phyloP scores from a whole-genome alignment of 2,888 invertebrate species.

The Tenthredo mesomela region DNA sequence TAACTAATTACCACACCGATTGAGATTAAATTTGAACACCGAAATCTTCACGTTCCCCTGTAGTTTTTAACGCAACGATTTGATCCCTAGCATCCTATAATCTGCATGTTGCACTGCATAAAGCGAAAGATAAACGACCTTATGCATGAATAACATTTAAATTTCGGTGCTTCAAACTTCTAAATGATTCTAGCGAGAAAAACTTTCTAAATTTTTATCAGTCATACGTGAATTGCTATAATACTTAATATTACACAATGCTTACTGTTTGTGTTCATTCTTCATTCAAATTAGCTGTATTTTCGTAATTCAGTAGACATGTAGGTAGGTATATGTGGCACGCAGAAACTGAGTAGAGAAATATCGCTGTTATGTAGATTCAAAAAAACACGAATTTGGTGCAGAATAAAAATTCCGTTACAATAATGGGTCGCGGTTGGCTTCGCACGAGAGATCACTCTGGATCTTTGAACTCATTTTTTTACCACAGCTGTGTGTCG shows the following conservation, averaged over 20 bases:
- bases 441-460: not conserved
- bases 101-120: not conserved
- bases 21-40: not conserved
- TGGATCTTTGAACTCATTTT: slow-evolving; percentile 1
- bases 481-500: not conserved
- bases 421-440: not conserved
- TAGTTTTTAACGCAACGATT: not conserved
- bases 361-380: not conserved
- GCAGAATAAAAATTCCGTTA: not conserved
- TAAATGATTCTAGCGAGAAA: not conserved
- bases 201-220: not conserved
- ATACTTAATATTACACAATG: not conserved
- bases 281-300: not conserved
- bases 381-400: not conserved
- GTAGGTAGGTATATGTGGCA: no score
- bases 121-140: not conserved
- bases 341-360: not conserved
- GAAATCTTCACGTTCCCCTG: not conserved
- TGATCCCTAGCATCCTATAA: not conserved
- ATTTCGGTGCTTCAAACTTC: not conserved
- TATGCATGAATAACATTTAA: no score
- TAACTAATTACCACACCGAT: not conserved
- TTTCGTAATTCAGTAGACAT: not conserved
- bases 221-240: not conserved
- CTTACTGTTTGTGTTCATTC: not conserved